These are phyloP conservation scores for Thereva nobilitata DNA, from an alignment of 2,888 invertebrate genomes.

Conservation along the genomic window DNA sequence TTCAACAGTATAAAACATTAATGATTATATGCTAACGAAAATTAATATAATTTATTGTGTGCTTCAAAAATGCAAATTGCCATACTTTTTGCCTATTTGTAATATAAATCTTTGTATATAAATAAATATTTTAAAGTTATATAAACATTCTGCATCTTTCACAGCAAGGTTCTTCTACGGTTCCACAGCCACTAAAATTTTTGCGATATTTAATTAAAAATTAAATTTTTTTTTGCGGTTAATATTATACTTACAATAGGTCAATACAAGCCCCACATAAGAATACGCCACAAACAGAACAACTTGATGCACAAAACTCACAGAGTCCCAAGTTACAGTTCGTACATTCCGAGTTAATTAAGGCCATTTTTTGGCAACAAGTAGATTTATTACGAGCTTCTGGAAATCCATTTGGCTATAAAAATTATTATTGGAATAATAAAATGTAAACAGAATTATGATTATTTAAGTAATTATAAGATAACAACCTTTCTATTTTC, in stretches of 20 bases:
- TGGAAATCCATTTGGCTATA: slow-evolving; percentile 39
- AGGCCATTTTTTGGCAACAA: slow-evolving; percentile 44
- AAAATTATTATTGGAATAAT: background rate
- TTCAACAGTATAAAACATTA: too few species aligned
- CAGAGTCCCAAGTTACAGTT: slow-evolving; percentile 45
- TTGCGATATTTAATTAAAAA: background rate
- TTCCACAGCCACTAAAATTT: slow-evolving; percentile 26
- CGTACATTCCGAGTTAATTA: slow-evolving; percentile 42
- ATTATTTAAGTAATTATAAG: too few species aligned
- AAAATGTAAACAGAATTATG: too few species aligned
- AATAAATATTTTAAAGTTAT: slow-evolving; percentile 2
- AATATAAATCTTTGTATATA: background rate
- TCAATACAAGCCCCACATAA: slow-evolving; percentile 44
- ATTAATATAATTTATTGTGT: too few species aligned
- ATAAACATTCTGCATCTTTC: background rate
- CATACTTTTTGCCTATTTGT: too few species aligned
- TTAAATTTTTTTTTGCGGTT: background rate
- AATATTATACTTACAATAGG: slow-evolving; percentile 43
- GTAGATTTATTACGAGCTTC: slow-evolving; percentile 39
- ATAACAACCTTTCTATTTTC: slow-evolving; percentile 36
- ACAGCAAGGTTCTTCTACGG: slow-evolving; percentile 12
- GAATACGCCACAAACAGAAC: slow-evolving; percentile 40
- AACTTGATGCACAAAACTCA: slow-evolving; percentile 45
- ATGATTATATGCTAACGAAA: too few species aligned
- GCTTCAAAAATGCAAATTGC: too few species aligned